Evolutionary conservation across 1,140 invertebrate genomes (phyloP), one percentile per base, ranked within the genome.

Genomic region (Magallana ariakensis): DNA sequence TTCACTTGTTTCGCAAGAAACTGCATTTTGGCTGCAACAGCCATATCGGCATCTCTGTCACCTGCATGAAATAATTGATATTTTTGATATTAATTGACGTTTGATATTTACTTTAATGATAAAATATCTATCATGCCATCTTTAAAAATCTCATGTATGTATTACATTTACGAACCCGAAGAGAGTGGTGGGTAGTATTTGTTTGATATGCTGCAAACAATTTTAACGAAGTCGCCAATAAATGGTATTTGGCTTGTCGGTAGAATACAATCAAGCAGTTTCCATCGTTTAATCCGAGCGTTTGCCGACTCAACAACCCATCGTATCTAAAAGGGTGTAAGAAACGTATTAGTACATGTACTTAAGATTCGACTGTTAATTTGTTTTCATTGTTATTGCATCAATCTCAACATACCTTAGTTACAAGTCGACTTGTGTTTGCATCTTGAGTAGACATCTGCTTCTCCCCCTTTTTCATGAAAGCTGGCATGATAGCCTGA

Each of bases 251-350:
- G 85, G 55, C 22, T 86, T 4, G 86, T 88, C 55, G 89, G 85
- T 13, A 89, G 54, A 33, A 86, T 33, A 53, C 80, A 55, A 66
- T 88, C 85, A 1, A 86, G 46, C n/a, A 66, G 86, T 62, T 88
- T 89, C 57, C 85, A 88, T 13, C 56, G 22, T 54, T 89, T 88
- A 10, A 88, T 87, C 66, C 87, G 81, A 26, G 89, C 83, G 85
- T 90, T 88, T n/a, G 85, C 87, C 16, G 87, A 87, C 62, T 88
- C 85, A 16, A 88, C 85, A 9, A 90, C 83, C 83, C 87, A 90
- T 84, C 88, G 70, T 33, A 86, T 80, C 88, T 89, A 57, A 75
- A 85, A 87, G 5, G 33, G 33, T 22, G 9, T 13, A 26, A 22
- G 33, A 80, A 80, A 80, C 70, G 8, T 46, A 80, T 26, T 9